Evolutionary conservation across 2,113 vertebrate species (phyloP).

Genomic region (Grus americana): DNA sequence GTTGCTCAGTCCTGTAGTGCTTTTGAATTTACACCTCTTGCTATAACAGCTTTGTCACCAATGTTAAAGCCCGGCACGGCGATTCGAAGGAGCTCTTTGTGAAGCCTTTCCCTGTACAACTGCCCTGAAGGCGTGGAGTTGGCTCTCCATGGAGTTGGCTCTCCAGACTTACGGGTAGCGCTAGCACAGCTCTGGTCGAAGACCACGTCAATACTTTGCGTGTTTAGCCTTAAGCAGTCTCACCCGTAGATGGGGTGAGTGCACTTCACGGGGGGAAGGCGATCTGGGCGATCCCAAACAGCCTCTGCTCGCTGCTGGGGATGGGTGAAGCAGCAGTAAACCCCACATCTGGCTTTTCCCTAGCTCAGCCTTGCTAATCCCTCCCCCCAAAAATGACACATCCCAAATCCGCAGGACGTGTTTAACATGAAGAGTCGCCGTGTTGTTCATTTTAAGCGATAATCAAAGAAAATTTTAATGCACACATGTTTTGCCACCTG

Average conservation of each 20-base stretch:
- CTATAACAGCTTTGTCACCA: background rate
- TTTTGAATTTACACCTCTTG: background rate
- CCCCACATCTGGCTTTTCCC: background rate
- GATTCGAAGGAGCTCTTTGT: background rate
- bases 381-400: background rate
- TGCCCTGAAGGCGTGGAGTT: rapidly evolving
- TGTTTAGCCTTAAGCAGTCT: background rate
- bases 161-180: too few relatives aligned
- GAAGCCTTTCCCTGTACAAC: background rate
- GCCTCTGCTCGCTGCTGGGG: background rate
- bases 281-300: background rate
- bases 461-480: background rate
- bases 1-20: background rate
- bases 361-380: background rate
- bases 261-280: background rate
- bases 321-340: background rate
- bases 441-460: background rate
- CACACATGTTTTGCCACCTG: rapidly evolving
- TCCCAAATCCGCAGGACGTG: background rate
- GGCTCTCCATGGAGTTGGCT: background rate
- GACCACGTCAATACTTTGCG: background rate
- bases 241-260: background rate
- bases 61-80: background rate
- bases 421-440: rapidly evolving
- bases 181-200: background rate